Percentiles rank a stretch among this genome's conserved stretches.
These are phyloP conservation scores for Turritopsis rubra DNA, from an alignment of 30 jellyfish, hydroid and myxozoan genomes.

Conservation along the genomic window DNA sequence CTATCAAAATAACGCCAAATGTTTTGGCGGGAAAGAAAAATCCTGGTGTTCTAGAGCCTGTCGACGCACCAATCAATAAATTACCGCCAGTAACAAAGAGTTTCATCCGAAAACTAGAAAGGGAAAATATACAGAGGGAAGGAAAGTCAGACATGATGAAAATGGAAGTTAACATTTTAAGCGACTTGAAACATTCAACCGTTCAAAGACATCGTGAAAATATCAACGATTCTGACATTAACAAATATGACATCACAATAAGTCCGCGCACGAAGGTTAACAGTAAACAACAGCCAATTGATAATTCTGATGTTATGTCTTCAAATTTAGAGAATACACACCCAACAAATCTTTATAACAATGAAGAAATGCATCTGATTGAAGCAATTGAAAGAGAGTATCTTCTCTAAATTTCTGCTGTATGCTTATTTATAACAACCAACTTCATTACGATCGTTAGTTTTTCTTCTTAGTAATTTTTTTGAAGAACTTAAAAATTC, in stretches of 20 bases:
- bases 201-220: neutral
- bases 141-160: neutral
- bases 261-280: neutral
- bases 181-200: neutral
- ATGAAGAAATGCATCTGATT: neutral
- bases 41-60: neutral
- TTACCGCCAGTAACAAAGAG: conserved; percentile 1
- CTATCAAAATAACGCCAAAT: neutral
- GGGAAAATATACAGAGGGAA: neutral
- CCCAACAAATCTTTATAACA: neutral
- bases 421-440: no score
- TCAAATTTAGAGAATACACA: neutral
- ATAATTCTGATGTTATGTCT: neutral
- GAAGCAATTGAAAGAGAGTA: neutral
- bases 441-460: no score
- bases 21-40: neutral
- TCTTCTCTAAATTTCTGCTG: neutral
- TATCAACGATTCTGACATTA: neutral
- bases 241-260: no score
- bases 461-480: no score
- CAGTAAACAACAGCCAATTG: neutral
- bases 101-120: neutral
- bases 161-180: neutral
- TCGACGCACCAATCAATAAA: neutral
- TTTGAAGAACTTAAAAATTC: no score